Conservation (phyloP, 2,888 invertebrate species). For the Volucella zonaria region DNA sequence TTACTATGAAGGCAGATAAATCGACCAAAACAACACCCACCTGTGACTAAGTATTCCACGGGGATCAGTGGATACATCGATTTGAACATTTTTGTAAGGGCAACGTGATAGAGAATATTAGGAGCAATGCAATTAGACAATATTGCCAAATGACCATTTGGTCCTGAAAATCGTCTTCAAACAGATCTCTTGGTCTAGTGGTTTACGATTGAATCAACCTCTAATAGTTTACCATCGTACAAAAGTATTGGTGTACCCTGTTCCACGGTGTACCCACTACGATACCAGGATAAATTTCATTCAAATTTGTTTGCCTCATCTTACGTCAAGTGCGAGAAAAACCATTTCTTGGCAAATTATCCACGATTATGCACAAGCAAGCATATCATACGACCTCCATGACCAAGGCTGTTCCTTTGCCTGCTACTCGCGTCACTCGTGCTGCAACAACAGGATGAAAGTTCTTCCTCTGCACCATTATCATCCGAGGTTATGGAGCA, state of each 20-base stretch:
- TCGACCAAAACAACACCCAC: too few species aligned
- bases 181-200: slow-evolving; percentile 13
- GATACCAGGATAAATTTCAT: slow-evolving; percentile 18
- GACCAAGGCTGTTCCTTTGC: slow-evolving; percentile 26
- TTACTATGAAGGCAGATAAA: too few species aligned
- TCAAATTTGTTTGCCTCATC: slow-evolving; percentile 42
- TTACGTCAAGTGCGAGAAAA: slow-evolving; percentile 14
- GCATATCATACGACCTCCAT: neutral
- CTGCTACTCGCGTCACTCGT: too few species aligned
- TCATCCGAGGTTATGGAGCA: slow-evolving; percentile 20
- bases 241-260: neutral
- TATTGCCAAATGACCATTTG: too few species aligned
- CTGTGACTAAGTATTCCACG: too few species aligned
- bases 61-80: too few species aligned
- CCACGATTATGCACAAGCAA: slow-evolving; percentile 33
- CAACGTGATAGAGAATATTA: too few species aligned
- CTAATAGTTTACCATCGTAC: slow-evolving; percentile 18
- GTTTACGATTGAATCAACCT: slow-evolving; percentile 20
- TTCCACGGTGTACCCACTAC: neutral
- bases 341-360: slow-evolving; percentile 38
- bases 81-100: too few species aligned
- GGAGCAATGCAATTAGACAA: too few species aligned
- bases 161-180: slow-evolving; percentile 17
- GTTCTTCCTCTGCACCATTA: slow-evolving; percentile 37
- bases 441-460: neutral